Conservation (phyloP, 2,113 vertebrate species). For the Piaya cayana region DNA sequence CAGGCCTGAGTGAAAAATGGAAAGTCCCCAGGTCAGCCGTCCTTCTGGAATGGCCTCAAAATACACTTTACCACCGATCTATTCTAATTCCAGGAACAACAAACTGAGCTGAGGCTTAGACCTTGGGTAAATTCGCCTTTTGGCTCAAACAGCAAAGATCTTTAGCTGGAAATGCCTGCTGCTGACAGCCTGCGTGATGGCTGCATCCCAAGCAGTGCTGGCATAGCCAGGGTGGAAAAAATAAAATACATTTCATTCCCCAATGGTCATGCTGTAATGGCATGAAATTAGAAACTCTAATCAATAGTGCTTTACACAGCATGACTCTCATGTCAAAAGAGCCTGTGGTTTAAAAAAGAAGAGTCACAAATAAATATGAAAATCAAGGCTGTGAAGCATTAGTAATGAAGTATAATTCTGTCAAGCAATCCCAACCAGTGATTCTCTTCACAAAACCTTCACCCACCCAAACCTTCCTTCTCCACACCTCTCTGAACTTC, state of each 20-base stretch:
- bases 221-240: conserved; percentile 43
- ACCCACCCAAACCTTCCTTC: conserved; percentile 29
- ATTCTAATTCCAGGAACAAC: conserved; percentile 48
- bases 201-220: conserved; percentile 3
- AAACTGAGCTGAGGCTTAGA: conserved; percentile 33
- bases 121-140: conserved; percentile 42
- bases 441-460: conserved; percentile 34
- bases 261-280: conserved; percentile 76
- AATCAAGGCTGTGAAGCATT: conserved; percentile 62
- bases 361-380: conserved; percentile 73
- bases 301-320: conserved; percentile 78
- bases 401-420: conserved; percentile 69
- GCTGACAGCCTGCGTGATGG: conserved; percentile 33
- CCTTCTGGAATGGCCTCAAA: conserved; percentile 14
- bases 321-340: conserved; percentile 74
- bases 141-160: conserved; percentile 49
- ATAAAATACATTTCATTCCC: conserved; percentile 75
- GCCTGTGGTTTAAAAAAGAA: conserved; percentile 50
- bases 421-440: conserved; percentile 12
- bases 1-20: neutral
- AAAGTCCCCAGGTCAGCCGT: neutral
- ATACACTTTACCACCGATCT: conserved; percentile 2
- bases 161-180: conserved; percentile 50
- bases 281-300: conserved; percentile 81
- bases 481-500: conserved; percentile 51